phyloP scores from a whole-genome alignment of 2,113 vertebrate species.

The Arenaria interpres region DNA sequence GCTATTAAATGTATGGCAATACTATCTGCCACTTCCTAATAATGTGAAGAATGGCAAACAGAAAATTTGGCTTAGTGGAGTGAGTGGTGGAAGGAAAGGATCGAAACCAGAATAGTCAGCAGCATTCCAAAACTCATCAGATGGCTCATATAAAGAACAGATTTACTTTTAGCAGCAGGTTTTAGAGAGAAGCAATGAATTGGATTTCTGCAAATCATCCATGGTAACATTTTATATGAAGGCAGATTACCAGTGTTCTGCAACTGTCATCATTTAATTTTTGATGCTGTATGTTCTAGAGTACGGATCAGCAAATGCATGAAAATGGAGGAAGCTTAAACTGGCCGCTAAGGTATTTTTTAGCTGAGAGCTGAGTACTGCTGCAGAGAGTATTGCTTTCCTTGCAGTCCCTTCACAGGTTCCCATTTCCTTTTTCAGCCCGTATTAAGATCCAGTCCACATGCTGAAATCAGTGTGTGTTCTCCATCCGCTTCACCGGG shows the following conservation, averaged over 20 bases:
- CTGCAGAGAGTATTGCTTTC: neutral
- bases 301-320: neutral
- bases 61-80: neutral
- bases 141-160: neutral
- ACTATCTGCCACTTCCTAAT: conserved; percentile 20
- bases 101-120: neutral
- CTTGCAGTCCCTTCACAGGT: neutral
- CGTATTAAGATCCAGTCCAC: neutral
- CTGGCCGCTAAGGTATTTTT: neutral
- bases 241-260: neutral
- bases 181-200: neutral
- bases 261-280: neutral
- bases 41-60: neutral
- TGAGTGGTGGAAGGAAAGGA: neutral
- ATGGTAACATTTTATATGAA: neutral
- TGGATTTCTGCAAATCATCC: neutral
- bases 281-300: neutral
- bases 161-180: neutral
- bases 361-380: neutral
- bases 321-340: neutral
- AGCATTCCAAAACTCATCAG: neutral
- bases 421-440: neutral
- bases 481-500: neutral
- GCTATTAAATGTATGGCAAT: neutral
- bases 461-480: neutral